Conservation (phyloP, 2,797 vertebrate genomes). For the Amphiprion clarkii region DNA sequence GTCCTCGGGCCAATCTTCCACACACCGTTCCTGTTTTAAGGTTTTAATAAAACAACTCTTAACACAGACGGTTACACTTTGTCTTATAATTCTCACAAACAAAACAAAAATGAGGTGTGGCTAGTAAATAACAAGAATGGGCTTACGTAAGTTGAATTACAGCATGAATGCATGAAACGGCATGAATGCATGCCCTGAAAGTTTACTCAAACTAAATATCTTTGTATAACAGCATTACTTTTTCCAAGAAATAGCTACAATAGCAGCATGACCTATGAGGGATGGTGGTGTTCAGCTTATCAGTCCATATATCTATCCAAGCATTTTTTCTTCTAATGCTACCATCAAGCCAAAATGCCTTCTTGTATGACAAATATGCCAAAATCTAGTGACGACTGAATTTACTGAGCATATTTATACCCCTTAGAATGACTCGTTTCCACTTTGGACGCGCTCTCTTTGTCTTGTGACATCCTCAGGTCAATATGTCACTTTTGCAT, state of each 20-base stretch:
- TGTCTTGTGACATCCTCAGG: no score
- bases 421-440: no score
- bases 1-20: conserved; percentile 87
- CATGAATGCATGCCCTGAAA: no score
- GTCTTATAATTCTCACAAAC: background rate
- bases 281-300: no score
- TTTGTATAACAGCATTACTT: no score
- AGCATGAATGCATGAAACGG: no score
- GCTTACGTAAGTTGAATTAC: no score
- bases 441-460: no score
- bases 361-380: background rate
- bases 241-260: no score
- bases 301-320: no score
- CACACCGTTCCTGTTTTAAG: conserved; percentile 79
- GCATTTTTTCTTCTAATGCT: background rate
- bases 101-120: background rate
- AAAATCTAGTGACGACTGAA: background rate
- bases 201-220: no score
- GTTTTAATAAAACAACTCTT: conserved; percentile 9
- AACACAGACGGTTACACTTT: background rate
- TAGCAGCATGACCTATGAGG: background rate
- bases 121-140: no score
- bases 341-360: background rate
- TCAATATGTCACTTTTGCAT: background rate
- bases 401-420: background rate